Percentiles rank a stretch among this genome's conserved stretches.
Evolutionary conservation across 2,113 vertebrate genomes (phyloP).

Genomic region (Eptesicus fuscus): DNA sequence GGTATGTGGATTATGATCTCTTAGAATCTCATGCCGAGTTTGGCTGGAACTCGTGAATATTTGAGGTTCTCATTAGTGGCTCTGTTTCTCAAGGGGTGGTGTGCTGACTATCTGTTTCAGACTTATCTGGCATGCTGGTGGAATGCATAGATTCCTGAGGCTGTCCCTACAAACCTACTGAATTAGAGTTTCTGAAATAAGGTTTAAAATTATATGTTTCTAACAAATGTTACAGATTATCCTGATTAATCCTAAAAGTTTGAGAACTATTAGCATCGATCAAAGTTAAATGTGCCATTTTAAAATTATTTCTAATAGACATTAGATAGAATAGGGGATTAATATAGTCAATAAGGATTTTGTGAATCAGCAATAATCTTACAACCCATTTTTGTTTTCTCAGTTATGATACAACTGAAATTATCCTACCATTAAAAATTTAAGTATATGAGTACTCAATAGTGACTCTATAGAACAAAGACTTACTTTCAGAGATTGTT

Average conservation of each 20-base stretch:
- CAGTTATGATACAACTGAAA: not conserved
- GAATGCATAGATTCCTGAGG: not conserved
- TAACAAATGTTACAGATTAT: not conserved
- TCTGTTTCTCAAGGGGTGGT: constrained; percentile 1
- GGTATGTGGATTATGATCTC: not conserved
- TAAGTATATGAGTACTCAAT: not conserved
- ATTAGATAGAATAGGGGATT: constrained; percentile 12
- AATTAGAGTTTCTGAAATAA: not conserved
- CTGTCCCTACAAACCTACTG: not conserved
- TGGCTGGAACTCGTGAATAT: not conserved
- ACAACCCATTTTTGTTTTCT: constrained; percentile 20
- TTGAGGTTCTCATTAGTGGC: not conserved
- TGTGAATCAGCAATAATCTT: not conserved
- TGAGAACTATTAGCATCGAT: not conserved
- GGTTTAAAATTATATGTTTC: not conserved
- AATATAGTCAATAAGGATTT: constrained; percentile 9
- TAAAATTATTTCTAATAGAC: not conserved
- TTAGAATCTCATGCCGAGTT: not conserved
- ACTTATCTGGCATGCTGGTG: not conserved
- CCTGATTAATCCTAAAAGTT: not conserved
- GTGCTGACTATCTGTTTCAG: not conserved
- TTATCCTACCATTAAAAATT: not conserved
- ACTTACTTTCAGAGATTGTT: not conserved
- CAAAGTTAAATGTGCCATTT: not conserved
- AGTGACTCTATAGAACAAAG: not conserved